Base-by-base conservation (phyloP, 2,113 vertebrate species). In the Apistogramma diplotaenia region DNA sequence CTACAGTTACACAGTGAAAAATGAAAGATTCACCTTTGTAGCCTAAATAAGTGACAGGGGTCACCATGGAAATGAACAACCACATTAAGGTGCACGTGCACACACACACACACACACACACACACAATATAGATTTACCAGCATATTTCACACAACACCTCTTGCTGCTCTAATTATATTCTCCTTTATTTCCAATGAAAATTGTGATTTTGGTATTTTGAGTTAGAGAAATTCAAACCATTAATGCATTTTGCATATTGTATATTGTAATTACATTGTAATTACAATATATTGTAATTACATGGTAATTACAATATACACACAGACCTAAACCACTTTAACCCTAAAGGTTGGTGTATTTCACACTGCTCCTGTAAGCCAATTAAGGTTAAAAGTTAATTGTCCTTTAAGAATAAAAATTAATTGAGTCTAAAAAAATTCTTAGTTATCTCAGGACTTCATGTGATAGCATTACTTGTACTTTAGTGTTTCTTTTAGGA, bases 211-310 rank as follows among this genome's bases (percentile, higher is more conserved):
- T 95, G 79, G 93, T 93, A 94, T 93, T 94, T 94, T 82, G 85
- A 85, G 87, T 82, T 76, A 67, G 76, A 86, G 75, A 89, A 92
- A 90, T 86, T 81, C 84, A 87, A 91, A 94, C 86, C 83, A 91
- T 89, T 92, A 94, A 90, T 89, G 89, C 92, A 89, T 33, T 33
- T 33, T 33, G 7, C 31, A 33, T 5, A 33, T 33, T 33, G 94
- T 92, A 94, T 92, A 91, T 88, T 92, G 89, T 94, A 94, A 94
- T 93, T 91, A 88, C 82, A 79, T 89, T 88, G 91, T 93, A 94
- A 94, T 93, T 94, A 88, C 87, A 71, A 94, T 92, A 94, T 92
- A 91, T 88, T 92, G 89, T 94, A 94, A 94, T 93, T 91, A 88
- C 82, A 79, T 89, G 89, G 91, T 93, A 94, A 94, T 93, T 94